Evolutionary conservation across 2,113 vertebrate genomes (phyloP).

Genomic region (Stegostoma tigrinum): DNA sequence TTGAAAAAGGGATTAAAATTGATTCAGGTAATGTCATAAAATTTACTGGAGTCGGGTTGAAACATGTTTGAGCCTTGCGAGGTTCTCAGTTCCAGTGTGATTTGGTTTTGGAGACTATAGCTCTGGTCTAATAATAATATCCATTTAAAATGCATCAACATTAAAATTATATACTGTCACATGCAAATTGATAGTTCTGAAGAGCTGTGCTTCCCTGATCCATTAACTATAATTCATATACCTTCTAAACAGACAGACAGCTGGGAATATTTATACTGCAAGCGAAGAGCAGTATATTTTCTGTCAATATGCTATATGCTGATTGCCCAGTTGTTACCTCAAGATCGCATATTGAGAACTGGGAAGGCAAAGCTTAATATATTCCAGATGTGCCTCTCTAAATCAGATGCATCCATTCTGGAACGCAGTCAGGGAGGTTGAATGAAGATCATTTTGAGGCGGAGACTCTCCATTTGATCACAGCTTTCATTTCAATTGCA

Average conservation of each 20-base stretch:
- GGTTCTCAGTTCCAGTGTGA: not conserved
- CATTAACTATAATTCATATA: not conserved
- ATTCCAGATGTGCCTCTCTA: not conserved
- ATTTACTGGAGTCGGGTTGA: not conserved
- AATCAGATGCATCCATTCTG: not conserved
- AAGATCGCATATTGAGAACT: not conserved
- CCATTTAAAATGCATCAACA: not conserved
- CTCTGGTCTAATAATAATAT: not conserved
- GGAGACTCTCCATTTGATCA: not conserved
- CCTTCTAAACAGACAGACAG: not conserved
- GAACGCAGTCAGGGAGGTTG: not conserved
- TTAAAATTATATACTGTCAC: not conserved
- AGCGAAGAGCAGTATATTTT: not conserved
- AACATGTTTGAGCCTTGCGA: not conserved
- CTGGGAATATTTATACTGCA: not conserved
- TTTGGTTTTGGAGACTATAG: not conserved
- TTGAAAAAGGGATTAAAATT: conserved; percentile 80
- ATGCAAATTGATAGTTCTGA: not conserved
- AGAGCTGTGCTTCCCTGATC: not conserved
- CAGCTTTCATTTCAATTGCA: not conserved
- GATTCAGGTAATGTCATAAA: conserved; percentile 61
- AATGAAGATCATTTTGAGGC: not conserved
- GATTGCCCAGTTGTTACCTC: not conserved
- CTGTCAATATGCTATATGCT: not conserved
- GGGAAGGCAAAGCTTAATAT: not conserved